Evolutionary conservation across 2,888 invertebrate genomes (phyloP), one percentile per base, ranked within the genome.

Genomic region (Aproaerema taeniolella): DNA sequence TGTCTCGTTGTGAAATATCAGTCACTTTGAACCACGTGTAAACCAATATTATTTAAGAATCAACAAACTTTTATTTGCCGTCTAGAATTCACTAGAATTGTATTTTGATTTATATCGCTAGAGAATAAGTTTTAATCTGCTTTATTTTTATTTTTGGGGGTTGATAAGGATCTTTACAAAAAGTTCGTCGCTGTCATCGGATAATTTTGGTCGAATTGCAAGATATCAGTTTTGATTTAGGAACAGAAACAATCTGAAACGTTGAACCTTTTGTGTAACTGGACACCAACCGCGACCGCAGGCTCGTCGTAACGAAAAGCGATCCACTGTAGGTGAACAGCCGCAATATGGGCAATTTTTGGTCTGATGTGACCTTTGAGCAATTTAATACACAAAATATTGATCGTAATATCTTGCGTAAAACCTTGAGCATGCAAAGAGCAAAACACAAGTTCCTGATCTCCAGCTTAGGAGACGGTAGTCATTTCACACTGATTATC

Each of bases 201-300:
- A 62, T 70, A 71, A 75, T 73, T 75, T 76, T 70, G n/a, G 72
- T 76, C 70, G 80, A 81, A 72, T 78, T 71, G 67, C 63, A 61
- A 70, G 74, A 74, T 75, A 79, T 75, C 67, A 66, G 65, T 74
- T 80, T 81, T 78, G 72, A 76, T 74, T 73, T 68, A 67, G 69
- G 71, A 63, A 67, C 65, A 60, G 60, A 76, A 80, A 74, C 73
- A 77, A 70, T 73, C 68, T 65, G 60, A 67, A 61, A 59, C 53
- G 55, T 55, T 59, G 63, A 63, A 73, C 77, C 77, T 79, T 82
- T 81, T 80, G 70, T 77, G 86, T 77, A 83, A 85, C 53, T 55
- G 47, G 80, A 85, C 55, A 76, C 73, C 65, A 61, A 62, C 70
- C 73, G 68, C 68, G 66, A 59, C 64, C 63, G 59, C 62, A 66